phyloP scores from a whole-genome alignment of 2,797 vertebrate species.

The Florisuga fusca region DNA sequence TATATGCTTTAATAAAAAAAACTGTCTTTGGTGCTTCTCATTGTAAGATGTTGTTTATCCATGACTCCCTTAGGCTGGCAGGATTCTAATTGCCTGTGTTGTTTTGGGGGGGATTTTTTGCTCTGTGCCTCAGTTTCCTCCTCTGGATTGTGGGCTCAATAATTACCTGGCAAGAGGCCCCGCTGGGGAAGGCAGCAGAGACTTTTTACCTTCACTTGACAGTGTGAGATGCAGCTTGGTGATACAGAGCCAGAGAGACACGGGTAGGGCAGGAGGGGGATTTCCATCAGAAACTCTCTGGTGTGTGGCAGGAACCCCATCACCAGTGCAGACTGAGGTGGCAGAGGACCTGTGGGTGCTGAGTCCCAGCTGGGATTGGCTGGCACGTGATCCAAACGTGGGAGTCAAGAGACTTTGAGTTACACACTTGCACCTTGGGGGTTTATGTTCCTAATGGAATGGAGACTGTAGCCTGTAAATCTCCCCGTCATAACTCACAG shows the following conservation, averaged over 20 bases:
- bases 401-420: background rate
- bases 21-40: background rate
- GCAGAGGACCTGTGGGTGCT: background rate
- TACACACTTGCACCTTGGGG: accelerated
- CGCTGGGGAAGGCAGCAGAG: accelerated
- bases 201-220: accelerated
- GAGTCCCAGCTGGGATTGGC: accelerated
- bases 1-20: background rate
- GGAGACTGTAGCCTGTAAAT: background rate
- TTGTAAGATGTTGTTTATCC: background rate
- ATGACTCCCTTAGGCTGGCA: background rate
- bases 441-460: background rate
- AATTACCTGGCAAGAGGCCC: background rate
- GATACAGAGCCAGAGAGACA: background rate
- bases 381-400: accelerated
- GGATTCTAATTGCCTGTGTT: background rate
- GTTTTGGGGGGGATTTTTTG: no score
- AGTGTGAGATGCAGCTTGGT: background rate
- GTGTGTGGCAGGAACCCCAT: accelerated
- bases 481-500: background rate
- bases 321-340: background rate
- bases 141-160: background rate
- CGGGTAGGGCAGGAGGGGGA: background rate
- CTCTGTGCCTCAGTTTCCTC: background rate
- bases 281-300: accelerated